These are phyloP conservation scores for Phrynocephalus versicolor DNA, from an alignment of 2,113 vertebrate genomes.

Conservation along the genomic window DNA sequence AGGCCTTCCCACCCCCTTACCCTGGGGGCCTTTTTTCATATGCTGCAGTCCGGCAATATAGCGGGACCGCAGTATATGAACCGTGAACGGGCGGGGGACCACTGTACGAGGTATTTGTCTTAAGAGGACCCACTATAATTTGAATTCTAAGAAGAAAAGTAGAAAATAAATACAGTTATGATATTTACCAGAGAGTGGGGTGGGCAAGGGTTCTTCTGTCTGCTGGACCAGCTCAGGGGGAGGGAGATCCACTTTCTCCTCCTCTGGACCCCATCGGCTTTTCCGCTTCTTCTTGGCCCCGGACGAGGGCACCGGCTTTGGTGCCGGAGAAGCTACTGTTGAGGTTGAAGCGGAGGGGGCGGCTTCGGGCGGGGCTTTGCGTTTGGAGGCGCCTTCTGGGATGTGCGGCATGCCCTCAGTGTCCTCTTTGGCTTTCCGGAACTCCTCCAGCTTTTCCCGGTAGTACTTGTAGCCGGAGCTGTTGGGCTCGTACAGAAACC, in stretches of 20 bases:
- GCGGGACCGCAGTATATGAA: too few species aligned
- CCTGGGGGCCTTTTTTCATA: too few species aligned
- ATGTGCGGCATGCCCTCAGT: slow-evolving; percentile 1
- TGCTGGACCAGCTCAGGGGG: slow-evolving; percentile 71
- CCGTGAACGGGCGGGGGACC: too few species aligned
- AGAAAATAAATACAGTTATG: too few species aligned
- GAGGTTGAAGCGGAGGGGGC: not conserved
- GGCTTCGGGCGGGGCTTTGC: slow-evolving; percentile 54
- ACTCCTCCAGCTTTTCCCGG: slow-evolving; percentile 87
- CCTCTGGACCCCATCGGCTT: slow-evolving; percentile 94
- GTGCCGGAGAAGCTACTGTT: not conserved
- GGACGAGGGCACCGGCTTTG: not conserved
- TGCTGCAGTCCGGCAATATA: too few species aligned
- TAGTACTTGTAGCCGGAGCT: slow-evolving; percentile 86
- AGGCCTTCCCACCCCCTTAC: too few species aligned
- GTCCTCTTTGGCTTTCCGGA: slow-evolving; percentile 71
- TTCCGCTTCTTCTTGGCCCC: slow-evolving; percentile 88
- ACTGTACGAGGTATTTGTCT: too few species aligned
- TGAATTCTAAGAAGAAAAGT: too few species aligned
- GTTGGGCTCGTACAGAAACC: slow-evolving; percentile 91
- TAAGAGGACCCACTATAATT: too few species aligned
- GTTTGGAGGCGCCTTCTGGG: slow-evolving; percentile 47
- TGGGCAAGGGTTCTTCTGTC: slow-evolving; percentile 66
- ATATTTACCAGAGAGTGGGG: slow-evolving; percentile 78
- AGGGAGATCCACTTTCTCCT: slow-evolving; percentile 88